Base-by-base conservation (phyloP, 1,140 invertebrate genomes). In the Cheumatopsyche charites region DNA sequence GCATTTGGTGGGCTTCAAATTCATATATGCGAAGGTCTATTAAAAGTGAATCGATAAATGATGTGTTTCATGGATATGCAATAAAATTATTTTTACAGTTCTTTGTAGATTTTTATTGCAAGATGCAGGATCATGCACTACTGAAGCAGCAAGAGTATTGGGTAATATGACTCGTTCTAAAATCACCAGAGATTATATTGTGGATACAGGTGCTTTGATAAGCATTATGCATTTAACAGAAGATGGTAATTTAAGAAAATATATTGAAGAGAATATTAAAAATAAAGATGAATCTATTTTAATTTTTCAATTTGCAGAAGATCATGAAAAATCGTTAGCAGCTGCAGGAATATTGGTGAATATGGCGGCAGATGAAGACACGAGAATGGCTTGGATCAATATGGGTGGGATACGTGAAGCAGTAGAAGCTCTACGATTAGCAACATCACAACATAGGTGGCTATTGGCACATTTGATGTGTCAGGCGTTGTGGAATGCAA, bases 101-200 rank as follows among this genome's bases (percentile, higher is more conserved):
- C 66, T 75, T n/a, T 75, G 74, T 65, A 47, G 69, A 13, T 29
- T 75, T 26, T 49, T 75, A 36, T 58, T 42, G 0, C 21, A 67
- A 66, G 66, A 75, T 17, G 41, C 36, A 5, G 62, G 65, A 9
- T 62, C 68, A n/a, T 73, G 74, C 17, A 63, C 73, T 0, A 75
- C 79, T 21, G 82, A 83, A 75, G 74, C 81, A 17, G 78, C 78
- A 7, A 71, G 82, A 0, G 82, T 83, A 0, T 71, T 83, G 17
- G 82, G 82, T 25, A 83, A 83, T 65, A 77, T 83, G 19, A 81
- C 81, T 7, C 66, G 82, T 5, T 79, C 79, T 66, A 78, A 80
- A 73, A 61, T 75, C 13, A 82, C 80, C 0, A 77, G 82, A 36
- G 78, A 79, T 7, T 79, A 70, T 29, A 61, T 75, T 7, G 74